Conservation (phyloP, 2,888 invertebrate genomes). For the Ceramica pisi region DNA sequence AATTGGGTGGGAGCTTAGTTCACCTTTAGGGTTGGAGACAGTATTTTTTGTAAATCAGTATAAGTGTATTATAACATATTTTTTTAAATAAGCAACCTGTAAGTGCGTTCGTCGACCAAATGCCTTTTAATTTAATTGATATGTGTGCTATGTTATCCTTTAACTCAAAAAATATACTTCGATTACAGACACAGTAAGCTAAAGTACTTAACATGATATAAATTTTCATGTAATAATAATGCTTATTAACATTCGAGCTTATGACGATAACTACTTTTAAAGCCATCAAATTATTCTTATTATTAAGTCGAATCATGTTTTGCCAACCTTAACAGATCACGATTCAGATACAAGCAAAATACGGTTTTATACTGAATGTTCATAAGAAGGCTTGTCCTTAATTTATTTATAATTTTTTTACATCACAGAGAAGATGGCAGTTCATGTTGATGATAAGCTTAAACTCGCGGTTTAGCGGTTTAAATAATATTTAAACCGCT, state of each 20-base stretch:
- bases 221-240: background rate
- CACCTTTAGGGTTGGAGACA: constrained; percentile 76
- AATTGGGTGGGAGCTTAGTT: constrained; percentile 87
- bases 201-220: background rate
- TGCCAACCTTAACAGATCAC: constrained; percentile 82
- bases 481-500: background rate
- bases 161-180: background rate
- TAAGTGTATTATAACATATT: background rate
- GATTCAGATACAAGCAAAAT: constrained; percentile 77
- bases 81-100: background rate
- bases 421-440: constrained; percentile 57
- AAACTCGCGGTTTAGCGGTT: background rate
- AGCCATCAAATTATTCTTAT: constrained; percentile 54
- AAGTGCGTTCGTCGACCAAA: background rate
- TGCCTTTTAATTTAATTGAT: background rate
- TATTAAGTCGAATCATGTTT: constrained; percentile 74
- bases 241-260: constrained; percentile 26
- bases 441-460: constrained; percentile 14
- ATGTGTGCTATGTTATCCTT: no score
- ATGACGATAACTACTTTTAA: constrained; percentile 18
- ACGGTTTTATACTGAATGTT: constrained; percentile 79
- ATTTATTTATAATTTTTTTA: constrained; percentile 84
- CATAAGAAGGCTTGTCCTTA: constrained; percentile 78
- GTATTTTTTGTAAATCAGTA: constrained; percentile 19
- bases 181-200: background rate